phyloP scores from a whole-genome alignment of 1,140 invertebrate genomes.

The Drosophila tristis region DNA sequence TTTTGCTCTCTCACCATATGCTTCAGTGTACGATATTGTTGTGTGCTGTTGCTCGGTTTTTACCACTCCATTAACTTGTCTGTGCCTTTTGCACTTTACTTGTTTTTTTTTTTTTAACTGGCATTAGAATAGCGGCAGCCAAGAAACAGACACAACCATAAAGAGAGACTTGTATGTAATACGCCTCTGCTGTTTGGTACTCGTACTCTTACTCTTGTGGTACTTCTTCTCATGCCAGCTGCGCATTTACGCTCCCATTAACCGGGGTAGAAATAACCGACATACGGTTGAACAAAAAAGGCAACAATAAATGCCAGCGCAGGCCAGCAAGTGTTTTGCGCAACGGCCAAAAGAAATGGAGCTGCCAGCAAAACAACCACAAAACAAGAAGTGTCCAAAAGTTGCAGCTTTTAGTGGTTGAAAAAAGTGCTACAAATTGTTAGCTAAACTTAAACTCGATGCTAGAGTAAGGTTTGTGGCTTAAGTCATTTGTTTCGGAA shows the following conservation, averaged over 20 bases:
- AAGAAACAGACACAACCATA: slow-evolving; percentile 12
- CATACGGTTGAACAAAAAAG: slow-evolving; percentile 28
- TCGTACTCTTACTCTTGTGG: slow-evolving; percentile 30
- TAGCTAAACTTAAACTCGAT: slow-evolving; percentile 1
- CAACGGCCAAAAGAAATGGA: slow-evolving; percentile 67
- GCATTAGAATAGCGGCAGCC: slow-evolving; percentile 62
- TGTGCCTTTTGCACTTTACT: slow-evolving; percentile 78
- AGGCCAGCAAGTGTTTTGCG: slow-evolving; percentile 70
- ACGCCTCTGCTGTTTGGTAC: slow-evolving; percentile 10
- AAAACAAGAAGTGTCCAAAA: slow-evolving; percentile 34
- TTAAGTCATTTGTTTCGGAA: slow-evolving; percentile 54
- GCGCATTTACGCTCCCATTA: slow-evolving; percentile 81
- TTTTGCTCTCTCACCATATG: slow-evolving; percentile 19
- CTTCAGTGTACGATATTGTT: background rate
- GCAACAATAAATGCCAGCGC: slow-evolving; percentile 8
- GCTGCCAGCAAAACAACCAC: slow-evolving; percentile 24
- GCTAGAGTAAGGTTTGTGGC: slow-evolving; percentile 42
- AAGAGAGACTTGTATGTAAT: background rate
- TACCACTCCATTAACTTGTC: slow-evolving; percentile 77
- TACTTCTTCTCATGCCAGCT: slow-evolving; percentile 69
- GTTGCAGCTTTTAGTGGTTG: slow-evolving; percentile 22
- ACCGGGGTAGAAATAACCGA: slow-evolving; percentile 66
- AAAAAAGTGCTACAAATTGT: slow-evolving; percentile 23
- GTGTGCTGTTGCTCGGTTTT: slow-evolving; percentile 46
- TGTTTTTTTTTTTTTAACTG: slow-evolving; percentile 50